Conservation (phyloP, 2,113 vertebrate genomes). For the Cyanistes caeruleus region DNA sequence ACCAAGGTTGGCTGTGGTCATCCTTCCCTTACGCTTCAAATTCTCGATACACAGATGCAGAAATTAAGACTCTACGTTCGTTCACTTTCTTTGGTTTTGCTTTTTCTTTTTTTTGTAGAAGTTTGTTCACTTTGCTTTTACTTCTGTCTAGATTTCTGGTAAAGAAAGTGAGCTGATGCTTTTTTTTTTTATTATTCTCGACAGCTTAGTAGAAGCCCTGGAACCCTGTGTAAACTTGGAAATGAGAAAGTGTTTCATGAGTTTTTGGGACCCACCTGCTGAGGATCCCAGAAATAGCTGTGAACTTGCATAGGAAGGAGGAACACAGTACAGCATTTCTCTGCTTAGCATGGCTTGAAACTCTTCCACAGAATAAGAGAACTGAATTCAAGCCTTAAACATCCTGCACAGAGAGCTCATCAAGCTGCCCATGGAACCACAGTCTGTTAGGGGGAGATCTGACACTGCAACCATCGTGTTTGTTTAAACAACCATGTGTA, state of each 20-base stretch:
- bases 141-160: background rate
- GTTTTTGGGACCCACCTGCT: background rate
- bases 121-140: background rate
- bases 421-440: background rate
- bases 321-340: background rate
- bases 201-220: background rate
- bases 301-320: background rate
- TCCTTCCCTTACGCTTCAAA: background rate
- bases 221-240: background rate
- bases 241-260: background rate
- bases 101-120: background rate
- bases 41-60: background rate
- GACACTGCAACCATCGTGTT: background rate
- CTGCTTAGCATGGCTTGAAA: background rate
- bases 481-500: background rate
- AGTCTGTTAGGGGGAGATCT: background rate
- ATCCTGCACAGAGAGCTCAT: background rate
- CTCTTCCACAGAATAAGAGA: background rate
- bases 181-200: background rate
- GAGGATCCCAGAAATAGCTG: background rate
- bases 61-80: background rate
- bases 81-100: background rate
- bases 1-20: background rate
- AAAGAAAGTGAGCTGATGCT: background rate
- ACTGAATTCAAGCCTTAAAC: background rate